Percentiles rank a stretch among this genome's conserved stretches.
Conservation (phyloP, 2,113 vertebrate species). For the Alces alces region DNA sequence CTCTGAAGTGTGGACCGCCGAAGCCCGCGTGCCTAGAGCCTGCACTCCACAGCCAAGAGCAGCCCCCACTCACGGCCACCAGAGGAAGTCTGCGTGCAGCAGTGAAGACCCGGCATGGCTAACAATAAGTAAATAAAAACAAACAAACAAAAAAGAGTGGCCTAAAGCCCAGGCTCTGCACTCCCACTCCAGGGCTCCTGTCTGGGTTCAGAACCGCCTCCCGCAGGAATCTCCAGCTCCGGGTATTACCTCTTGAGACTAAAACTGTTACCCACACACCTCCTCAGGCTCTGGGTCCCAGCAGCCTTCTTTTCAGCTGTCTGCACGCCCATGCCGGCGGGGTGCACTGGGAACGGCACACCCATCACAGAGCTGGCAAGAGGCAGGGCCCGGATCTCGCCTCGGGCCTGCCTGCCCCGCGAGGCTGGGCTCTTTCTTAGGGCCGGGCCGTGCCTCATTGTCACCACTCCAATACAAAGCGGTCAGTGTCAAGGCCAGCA, state of each 20-base stretch:
- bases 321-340: background rate
- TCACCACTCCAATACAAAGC: background rate
- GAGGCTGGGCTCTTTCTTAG: background rate
- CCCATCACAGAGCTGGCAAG: background rate
- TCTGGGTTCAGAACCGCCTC: background rate
- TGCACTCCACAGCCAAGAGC: background rate
- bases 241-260: background rate
- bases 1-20: background rate
- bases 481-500: background rate
- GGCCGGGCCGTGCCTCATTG: background rate
- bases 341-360: too few species aligned
- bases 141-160: background rate
- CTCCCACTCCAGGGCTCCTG: background rate
- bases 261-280: fast-evolving
- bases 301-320: background rate
- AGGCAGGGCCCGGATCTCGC: background rate
- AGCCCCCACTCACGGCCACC: background rate
- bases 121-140: background rate
- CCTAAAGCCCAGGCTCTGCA: background rate
- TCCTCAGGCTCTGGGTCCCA: background rate
- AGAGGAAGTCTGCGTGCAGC: background rate
- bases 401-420: background rate
- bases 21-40: background rate
- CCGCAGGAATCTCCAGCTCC: background rate
- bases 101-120: background rate